Evolutionary conservation across 2,888 invertebrate species (phyloP).

Genomic region (Xiphydria camelus): DNA sequence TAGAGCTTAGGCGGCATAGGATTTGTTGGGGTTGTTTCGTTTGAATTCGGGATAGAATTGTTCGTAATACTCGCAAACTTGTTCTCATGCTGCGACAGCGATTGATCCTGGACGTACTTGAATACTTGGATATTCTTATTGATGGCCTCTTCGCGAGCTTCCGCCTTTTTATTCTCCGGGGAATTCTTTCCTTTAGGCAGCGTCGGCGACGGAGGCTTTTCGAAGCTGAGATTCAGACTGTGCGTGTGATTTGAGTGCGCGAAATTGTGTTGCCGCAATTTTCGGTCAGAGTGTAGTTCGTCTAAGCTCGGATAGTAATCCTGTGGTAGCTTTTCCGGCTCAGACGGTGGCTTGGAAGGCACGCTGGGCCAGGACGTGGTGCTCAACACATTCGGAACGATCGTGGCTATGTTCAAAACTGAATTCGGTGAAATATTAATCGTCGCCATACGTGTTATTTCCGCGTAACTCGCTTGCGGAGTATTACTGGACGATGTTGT

Average conservation of each 20-base stretch:
- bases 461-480: conserved; percentile 75
- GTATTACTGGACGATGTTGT: conserved; percentile 55
- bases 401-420: conserved; percentile 44
- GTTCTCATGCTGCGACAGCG: conserved; percentile 51
- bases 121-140: conserved; percentile 51
- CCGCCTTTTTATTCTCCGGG: conserved; percentile 38
- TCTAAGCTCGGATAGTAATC: conserved; percentile 55
- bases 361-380: conserved; percentile 47
- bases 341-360: conserved; percentile 38
- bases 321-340: conserved; percentile 50
- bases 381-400: conserved; percentile 43
- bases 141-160: conserved; percentile 48
- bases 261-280: conserved; percentile 46
- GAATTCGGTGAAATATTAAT: conserved; percentile 48
- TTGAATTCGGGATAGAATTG: conserved; percentile 35
- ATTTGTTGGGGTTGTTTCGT: conserved; percentile 28
- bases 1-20: conserved; percentile 28
- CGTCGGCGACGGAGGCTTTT: conserved; percentile 46
- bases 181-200: conserved; percentile 42
- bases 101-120: conserved; percentile 59
- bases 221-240: conserved; percentile 43
- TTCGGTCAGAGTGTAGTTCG: conserved; percentile 44
- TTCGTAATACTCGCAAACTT: conserved; percentile 24
- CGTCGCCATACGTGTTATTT: conserved; percentile 70
- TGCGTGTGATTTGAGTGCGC: conserved; percentile 41